Evolutionary conservation across 2,113 vertebrate species (phyloP).

Genomic region (Corythaeola cristata): DNA sequence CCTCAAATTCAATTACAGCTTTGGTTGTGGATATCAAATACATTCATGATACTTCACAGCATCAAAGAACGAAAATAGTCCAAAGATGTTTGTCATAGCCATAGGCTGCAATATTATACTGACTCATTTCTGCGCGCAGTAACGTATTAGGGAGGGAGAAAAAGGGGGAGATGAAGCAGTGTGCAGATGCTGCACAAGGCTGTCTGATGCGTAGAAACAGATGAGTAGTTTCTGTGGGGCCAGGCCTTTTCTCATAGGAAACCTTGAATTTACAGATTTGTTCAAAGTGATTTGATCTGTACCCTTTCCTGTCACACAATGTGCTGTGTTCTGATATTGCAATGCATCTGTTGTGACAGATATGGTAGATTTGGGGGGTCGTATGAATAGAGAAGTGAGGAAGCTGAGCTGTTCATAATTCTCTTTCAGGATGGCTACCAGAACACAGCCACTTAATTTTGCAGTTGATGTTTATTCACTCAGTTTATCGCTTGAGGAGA

Average conservation of each 20-base stretch:
- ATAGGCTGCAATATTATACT: conserved; percentile 23
- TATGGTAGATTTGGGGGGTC: neutral
- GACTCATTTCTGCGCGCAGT: conserved; percentile 10
- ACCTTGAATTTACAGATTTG: conserved; percentile 28
- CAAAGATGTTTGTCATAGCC: conserved; percentile 21
- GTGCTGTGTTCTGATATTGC: neutral
- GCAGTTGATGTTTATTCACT: neutral
- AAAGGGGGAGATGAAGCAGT: neutral
- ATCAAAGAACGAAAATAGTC: conserved; percentile 14
- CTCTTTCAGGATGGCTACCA: neutral
- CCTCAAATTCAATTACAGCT: conserved; percentile 42
- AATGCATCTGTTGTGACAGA: neutral
- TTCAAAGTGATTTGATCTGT: conserved; percentile 45
- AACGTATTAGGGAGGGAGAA: neutral
- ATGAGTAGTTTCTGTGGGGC: neutral
- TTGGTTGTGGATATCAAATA: conserved; percentile 24
- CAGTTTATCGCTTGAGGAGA: neutral
- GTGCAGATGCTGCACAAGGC: neutral
- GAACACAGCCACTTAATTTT: neutral
- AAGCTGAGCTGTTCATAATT: neutral
- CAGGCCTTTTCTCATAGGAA: neutral
- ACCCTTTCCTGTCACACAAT: neutral
- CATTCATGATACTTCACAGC: conserved; percentile 8
- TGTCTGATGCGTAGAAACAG: neutral
- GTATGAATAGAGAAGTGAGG: neutral